These are phyloP conservation scores for Panulirus ornatus DNA, from an alignment of 1,140 invertebrate genomes.

Conservation along the genomic window DNA sequence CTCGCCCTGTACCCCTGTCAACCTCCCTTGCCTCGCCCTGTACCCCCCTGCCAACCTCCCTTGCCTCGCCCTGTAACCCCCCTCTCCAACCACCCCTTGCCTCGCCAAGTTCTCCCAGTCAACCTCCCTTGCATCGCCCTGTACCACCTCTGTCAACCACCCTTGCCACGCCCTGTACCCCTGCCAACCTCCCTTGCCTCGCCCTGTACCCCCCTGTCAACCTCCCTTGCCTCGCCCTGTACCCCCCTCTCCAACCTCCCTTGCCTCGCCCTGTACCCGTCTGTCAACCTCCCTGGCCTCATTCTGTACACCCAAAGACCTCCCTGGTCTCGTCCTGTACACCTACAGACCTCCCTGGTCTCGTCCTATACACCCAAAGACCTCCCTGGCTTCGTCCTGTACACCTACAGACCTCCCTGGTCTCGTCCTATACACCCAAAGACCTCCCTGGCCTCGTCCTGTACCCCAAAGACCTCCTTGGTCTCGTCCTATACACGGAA, in stretches of 20 bases:
- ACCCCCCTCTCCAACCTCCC: too few relatives aligned
- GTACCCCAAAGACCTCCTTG: too few relatives aligned
- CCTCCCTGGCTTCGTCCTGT: conserved; percentile 32
- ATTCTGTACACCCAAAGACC: not conserved
- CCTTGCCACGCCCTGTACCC: too few relatives aligned
- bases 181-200: too few relatives aligned
- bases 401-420: not conserved
- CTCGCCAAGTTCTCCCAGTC: not conserved
- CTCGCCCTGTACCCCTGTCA: not conserved
- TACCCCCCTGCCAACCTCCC: not conserved
- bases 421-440: too few relatives aligned
- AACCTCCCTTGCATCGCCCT: not conserved
- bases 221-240: too few relatives aligned
- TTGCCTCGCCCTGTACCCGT: not conserved
- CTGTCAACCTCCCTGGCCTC: not conserved
- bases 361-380: not conserved
- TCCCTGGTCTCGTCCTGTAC: not conserved
- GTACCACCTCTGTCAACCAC: too few relatives aligned
- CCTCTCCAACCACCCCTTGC: conserved; percentile 8
- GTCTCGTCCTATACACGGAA: too few relatives aligned
- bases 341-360: not conserved
- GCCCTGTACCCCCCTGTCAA: too few relatives aligned
- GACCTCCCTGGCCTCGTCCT: too few relatives aligned
- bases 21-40: not conserved
- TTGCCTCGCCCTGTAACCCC: not conserved